Conservation (phyloP, 2,797 vertebrate genomes). For the Pipistrellus pipistrellus region DNA sequence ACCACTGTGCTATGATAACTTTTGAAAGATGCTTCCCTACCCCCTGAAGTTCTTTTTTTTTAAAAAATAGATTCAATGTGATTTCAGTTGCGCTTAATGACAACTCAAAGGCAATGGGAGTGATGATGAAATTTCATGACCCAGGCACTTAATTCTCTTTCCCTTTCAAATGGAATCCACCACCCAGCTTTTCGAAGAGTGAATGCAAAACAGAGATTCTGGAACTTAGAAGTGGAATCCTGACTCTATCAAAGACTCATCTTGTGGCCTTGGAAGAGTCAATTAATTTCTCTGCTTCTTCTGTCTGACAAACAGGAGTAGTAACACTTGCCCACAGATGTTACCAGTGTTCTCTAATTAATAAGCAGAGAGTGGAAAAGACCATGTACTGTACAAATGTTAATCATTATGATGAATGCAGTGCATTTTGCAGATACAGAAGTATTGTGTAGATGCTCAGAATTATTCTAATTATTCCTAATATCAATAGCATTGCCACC, state of each 20-base stretch:
- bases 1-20: background rate
- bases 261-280: background rate
- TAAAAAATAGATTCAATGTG: background rate
- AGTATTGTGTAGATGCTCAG: slow-evolving; percentile 68
- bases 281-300: slow-evolving; percentile 49
- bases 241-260: slow-evolving; percentile 12
- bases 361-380: slow-evolving; percentile 76
- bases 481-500: slow-evolving; percentile 78
- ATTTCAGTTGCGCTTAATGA: background rate
- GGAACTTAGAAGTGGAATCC: slow-evolving; percentile 32
- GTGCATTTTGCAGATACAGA: slow-evolving; percentile 72
- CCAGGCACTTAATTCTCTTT: background rate
- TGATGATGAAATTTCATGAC: background rate
- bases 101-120: background rate
- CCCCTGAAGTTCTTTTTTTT: background rate
- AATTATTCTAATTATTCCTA: slow-evolving; percentile 83
- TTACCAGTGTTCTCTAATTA: slow-evolving; percentile 79
- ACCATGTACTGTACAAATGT: slow-evolving; percentile 74
- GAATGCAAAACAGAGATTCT: background rate
- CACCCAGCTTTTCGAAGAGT: background rate
- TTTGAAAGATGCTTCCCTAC: background rate
- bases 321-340: slow-evolving; percentile 70
- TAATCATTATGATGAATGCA: slow-evolving; percentile 79
- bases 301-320: slow-evolving; percentile 51
- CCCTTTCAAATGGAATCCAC: background rate